Evolutionary conservation across 2,113 vertebrate genomes (phyloP).

Genomic region (Pipa parva): DNA sequence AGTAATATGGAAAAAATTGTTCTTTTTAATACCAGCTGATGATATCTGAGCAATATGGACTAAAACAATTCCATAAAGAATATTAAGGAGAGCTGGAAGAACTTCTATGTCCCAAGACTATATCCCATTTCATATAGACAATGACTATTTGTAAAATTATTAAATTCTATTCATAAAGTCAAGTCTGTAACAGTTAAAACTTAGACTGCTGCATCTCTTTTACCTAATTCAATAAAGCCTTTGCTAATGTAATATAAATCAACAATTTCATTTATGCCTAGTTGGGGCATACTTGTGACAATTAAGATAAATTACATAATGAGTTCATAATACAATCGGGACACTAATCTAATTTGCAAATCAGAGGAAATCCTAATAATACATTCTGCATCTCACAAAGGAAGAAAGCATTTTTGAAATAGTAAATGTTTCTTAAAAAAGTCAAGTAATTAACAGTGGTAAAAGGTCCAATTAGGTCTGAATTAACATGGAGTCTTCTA

Average conservation of each 20-base stretch:
- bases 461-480: no score
- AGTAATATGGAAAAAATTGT: no score
- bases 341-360: conserved; percentile 40
- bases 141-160: neutral
- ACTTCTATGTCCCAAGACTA: no score
- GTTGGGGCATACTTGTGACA: conserved; percentile 34
- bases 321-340: conserved; percentile 36
- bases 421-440: neutral
- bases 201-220: neutral
- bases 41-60: no score
- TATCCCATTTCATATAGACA: neutral
- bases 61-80: no score
- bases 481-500: no score
- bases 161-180: neutral
- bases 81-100: no score
- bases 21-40: no score
- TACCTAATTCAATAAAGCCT: conserved; percentile 29
- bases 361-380: conserved; percentile 33
- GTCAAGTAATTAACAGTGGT: no score
- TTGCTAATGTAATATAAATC: conserved; percentile 24
- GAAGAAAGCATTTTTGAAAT: conserved; percentile 2
- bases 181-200: conserved; percentile 7
- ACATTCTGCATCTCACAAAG: conserved; percentile 29
- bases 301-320: conserved; percentile 36
- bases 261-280: conserved; percentile 33